These are phyloP conservation scores for Luehdorfia chinensis DNA, from an alignment of 1,140 invertebrate genomes.

Conservation along the genomic window DNA sequence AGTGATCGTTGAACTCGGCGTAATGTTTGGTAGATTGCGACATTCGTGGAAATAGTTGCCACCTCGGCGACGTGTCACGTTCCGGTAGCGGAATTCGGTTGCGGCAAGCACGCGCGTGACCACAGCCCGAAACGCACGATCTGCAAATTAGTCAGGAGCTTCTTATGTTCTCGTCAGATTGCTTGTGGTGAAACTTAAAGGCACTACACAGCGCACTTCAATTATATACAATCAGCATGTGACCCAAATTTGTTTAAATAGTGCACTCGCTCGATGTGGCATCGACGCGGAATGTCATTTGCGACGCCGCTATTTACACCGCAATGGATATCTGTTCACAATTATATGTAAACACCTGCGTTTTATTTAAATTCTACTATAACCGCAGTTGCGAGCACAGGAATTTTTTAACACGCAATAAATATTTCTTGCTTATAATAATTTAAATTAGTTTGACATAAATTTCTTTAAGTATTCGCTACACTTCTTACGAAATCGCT, in stretches of 20 bases:
- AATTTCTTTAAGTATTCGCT: too few relatives aligned
- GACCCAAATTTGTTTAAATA: conserved; percentile 55
- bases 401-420: too few relatives aligned
- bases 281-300: conserved; percentile 61
- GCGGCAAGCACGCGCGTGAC: conserved; percentile 54
- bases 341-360: conserved; percentile 17
- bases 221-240: conserved; percentile 57
- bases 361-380: conserved; percentile 24
- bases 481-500: too few relatives aligned
- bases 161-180: conserved; percentile 50
- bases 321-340: conserved; percentile 41
- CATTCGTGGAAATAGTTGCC: conserved; percentile 23
- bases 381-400: background rate
- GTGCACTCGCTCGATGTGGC: conserved; percentile 43
- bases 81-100: conserved; percentile 56
- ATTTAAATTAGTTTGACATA: conserved; percentile 14
- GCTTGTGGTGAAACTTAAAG: conserved; percentile 57
- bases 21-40: conserved; percentile 15
- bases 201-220: conserved; percentile 49
- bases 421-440: too few relatives aligned
- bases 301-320: conserved; percentile 50
- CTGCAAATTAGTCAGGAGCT: conserved; percentile 63
- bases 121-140: conserved; percentile 62
- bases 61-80: conserved; percentile 38
- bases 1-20: conserved; percentile 34